These are phyloP conservation scores for Sturnus vulgaris DNA, from an alignment of 2,113 vertebrate species.

Conservation along the genomic window DNA sequence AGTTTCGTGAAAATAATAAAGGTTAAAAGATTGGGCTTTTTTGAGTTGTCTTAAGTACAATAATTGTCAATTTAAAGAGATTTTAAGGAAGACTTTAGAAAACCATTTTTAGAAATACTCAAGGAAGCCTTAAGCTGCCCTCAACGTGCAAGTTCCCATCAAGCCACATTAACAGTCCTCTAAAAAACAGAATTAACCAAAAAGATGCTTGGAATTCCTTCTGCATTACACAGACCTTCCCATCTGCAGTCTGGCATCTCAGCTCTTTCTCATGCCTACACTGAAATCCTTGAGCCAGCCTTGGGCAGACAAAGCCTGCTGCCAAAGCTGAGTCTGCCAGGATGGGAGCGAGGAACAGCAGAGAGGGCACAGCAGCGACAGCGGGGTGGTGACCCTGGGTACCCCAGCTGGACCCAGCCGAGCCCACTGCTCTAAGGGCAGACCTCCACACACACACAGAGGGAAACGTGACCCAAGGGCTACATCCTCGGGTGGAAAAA, in stretches of 20 bases:
- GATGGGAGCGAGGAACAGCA: neutral
- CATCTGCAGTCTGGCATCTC: neutral
- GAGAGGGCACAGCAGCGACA: neutral
- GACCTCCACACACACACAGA: neutral
- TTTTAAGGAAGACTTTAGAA: neutral
- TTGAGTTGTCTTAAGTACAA: neutral
- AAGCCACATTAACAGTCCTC: slow-evolving; percentile 16
- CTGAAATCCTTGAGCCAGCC: neutral
- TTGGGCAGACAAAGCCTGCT: neutral
- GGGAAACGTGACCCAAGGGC: neutral
- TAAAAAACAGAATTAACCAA: slow-evolving; percentile 46
- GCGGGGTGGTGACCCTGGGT: rapidly evolving
- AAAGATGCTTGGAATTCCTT: slow-evolving; percentile 59
- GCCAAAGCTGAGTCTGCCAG: neutral
- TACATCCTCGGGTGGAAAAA: neutral
- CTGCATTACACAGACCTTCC: slow-evolving; percentile 39
- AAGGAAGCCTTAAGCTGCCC: neutral
- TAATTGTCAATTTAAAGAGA: neutral
- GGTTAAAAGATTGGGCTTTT: neutral
- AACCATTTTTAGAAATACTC: neutral
- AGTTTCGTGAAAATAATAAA: neutral
- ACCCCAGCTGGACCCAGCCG: neutral
- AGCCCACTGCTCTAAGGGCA: neutral
- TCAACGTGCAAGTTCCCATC: neutral
- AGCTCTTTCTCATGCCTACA: neutral